phyloP scores from a whole-genome alignment of 37 sponge, comb jelly and placozoan genomes.

The Spongilla lacustris region DNA sequence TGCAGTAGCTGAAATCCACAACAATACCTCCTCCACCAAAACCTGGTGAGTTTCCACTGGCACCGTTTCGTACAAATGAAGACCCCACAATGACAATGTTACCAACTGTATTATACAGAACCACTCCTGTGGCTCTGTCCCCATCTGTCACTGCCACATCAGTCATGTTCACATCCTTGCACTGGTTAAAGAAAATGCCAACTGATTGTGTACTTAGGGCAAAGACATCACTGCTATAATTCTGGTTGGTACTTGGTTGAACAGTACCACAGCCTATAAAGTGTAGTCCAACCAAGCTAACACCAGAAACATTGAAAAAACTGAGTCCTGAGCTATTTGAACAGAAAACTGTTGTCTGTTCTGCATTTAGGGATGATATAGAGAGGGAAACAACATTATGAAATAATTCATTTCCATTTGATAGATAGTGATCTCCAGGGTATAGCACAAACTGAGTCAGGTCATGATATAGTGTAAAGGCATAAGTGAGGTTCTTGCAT shows the following conservation, averaged over 20 bases:
- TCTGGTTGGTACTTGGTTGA: slow-evolving; percentile 22
- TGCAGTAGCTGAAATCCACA: slow-evolving; percentile 53
- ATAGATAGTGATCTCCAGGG: too few species aligned
- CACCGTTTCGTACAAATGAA: slow-evolving; percentile 22
- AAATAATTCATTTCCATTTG: too few species aligned
- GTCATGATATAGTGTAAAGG: too few species aligned
- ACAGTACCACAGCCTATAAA: too few species aligned
- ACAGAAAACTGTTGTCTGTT: too few species aligned
- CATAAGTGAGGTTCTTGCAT: too few species aligned
- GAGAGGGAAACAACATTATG: too few species aligned
- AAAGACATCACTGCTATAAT: neutral
- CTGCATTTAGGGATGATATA: too few species aligned
- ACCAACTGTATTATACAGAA: slow-evolving; percentile 46
- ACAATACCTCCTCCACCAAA: slow-evolving; percentile 33
- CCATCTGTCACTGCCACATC: slow-evolving; percentile 24
- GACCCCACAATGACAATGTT: neutral
- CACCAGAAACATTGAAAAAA: too few species aligned
- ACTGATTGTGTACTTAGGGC: neutral
- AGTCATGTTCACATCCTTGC: slow-evolving; percentile 29
- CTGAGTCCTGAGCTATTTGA: too few species aligned
- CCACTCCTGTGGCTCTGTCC: slow-evolving; percentile 37
- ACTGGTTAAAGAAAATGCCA: slow-evolving; percentile 34
- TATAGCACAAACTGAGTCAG: too few species aligned
- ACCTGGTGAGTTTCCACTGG: neutral
- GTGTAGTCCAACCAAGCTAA: too few species aligned